Conservation (phyloP, 2,113 vertebrate genomes). For the Clarias magur region DNA sequence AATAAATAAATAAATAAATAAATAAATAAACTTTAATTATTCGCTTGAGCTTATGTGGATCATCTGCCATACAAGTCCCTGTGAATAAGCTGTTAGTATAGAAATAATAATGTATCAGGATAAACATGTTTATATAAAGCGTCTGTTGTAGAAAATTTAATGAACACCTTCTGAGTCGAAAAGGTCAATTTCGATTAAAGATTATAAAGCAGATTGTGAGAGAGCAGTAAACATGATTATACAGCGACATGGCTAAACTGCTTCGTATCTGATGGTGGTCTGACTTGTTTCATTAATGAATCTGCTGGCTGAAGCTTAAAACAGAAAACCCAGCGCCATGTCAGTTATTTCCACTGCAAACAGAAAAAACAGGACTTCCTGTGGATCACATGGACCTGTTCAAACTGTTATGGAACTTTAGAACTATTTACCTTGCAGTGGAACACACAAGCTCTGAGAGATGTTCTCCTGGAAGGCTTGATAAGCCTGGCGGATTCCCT, state of each 20-base stretch:
- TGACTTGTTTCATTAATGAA: neutral
- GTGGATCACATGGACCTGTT: neutral
- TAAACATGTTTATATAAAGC: neutral
- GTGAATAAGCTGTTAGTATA: neutral
- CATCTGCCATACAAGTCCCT: neutral
- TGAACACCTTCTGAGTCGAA: neutral
- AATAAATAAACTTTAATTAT: neutral
- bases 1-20: neutral
- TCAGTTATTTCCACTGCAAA: neutral
- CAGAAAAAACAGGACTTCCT: neutral
- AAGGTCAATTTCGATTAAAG: neutral
- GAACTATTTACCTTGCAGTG: conserved; percentile 54
- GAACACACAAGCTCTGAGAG: conserved; percentile 57
- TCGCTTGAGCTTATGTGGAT: neutral
- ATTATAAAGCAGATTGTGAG: neutral
- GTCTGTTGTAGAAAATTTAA: neutral
- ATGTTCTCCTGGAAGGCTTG: conserved; percentile 66
- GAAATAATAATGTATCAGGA: neutral
- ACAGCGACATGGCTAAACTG: neutral
- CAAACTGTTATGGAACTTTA: neutral
- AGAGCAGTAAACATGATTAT: neutral
- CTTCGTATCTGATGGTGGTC: neutral
- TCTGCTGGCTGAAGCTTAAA: neutral
- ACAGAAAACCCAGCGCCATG: neutral
- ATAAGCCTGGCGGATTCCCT: conserved; percentile 60